These are phyloP conservation scores for Coregonus suidteri DNA, from an alignment of 2,797 vertebrate species.

Conservation along the genomic window DNA sequence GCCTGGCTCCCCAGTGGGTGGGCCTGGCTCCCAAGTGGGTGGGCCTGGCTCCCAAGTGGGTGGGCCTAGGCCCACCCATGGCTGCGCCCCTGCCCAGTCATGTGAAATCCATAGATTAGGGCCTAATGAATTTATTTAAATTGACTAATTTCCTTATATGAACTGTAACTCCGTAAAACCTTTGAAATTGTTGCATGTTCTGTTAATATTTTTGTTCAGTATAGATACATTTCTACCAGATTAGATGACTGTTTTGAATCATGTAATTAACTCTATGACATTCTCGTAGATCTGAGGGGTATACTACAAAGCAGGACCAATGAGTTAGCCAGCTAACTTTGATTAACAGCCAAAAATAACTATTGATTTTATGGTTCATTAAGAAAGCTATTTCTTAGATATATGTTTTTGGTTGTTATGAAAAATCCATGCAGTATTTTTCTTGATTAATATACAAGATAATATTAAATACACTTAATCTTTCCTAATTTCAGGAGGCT, in stretches of 20 bases:
- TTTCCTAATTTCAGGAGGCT: constrained; percentile 2
- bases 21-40: too few species aligned
- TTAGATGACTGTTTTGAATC: neutral
- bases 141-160: too few species aligned
- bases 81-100: too few species aligned
- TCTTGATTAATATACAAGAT: neutral
- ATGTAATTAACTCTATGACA: constrained; percentile 1
- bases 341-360: neutral
- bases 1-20: too few species aligned
- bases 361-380: neutral
- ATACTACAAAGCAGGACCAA: neutral
- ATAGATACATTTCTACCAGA: too few species aligned
- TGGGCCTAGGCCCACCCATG: too few species aligned
- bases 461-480: neutral
- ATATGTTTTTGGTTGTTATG: neutral
- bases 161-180: too few species aligned
- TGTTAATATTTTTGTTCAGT: too few species aligned
- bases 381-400: neutral
- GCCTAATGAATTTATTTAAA: too few species aligned
- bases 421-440: neutral
- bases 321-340: neutral
- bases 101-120: too few species aligned
- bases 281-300: neutral
- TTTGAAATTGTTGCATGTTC: too few species aligned
- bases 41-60: too few species aligned